Percentiles rank a stretch among this genome's conserved stretches.
Conservation (phyloP, 1,140 invertebrate species). For the Arion vulgaris region DNA sequence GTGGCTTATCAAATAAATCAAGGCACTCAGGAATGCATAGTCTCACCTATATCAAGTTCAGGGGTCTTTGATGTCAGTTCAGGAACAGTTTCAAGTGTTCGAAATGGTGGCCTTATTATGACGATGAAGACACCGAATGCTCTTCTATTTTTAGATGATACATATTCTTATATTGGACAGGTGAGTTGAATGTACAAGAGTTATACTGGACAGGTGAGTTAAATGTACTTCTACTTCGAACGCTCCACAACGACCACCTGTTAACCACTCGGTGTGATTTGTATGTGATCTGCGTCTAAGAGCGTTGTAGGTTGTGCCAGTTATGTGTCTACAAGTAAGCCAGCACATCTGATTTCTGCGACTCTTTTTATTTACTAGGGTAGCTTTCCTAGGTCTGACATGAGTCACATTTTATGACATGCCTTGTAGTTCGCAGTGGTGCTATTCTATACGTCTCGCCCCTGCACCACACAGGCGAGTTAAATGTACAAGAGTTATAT, state of each 20-base stretch:
- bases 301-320: neutral
- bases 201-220: neutral
- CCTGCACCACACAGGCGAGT: conserved; percentile 1
- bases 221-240: no score
- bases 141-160: conserved; percentile 12
- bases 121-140: conserved; percentile 13
- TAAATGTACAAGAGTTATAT: neutral
- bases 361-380: no score
- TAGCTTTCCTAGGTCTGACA: no score
- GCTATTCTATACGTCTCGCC: neutral
- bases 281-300: neutral
- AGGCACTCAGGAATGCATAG: conserved; percentile 11
- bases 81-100: neutral
- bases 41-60: neutral
- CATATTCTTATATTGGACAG: conserved; percentile 19
- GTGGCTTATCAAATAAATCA: conserved; percentile 27
- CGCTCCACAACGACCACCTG: no score
- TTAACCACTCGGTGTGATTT: no score
- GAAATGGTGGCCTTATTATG: neutral
- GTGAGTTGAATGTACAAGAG: neutral
- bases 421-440: no score
- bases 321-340: no score
- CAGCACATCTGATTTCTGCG: no score
- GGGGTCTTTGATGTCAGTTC: conserved; percentile 19
- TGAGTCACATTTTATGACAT: no score